phyloP scores from a whole-genome alignment of 2,113 vertebrate genomes.

The Spilogale gracilis region DNA sequence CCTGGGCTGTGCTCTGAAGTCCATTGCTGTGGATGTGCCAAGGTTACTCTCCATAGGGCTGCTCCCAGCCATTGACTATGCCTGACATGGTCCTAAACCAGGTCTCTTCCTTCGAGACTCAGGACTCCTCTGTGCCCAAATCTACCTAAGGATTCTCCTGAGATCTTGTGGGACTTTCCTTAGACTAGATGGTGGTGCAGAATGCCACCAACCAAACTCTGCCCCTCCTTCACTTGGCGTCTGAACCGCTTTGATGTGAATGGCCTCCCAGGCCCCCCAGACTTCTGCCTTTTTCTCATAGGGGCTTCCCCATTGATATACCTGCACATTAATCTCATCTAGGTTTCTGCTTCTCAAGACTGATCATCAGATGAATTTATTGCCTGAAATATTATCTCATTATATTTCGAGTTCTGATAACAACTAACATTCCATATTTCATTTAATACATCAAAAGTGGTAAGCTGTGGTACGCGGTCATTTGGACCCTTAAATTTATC shows the following conservation, averaged over 20 bases:
- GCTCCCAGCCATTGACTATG: not conserved
- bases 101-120: not conserved
- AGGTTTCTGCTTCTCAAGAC: not conserved
- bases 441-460: not conserved
- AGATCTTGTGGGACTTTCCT: not conserved
- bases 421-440: not conserved
- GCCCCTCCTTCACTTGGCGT: too few species aligned
- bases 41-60: not conserved
- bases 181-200: not conserved
- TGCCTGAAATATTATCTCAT: not conserved
- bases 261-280: not conserved
- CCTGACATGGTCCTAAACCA: not conserved
- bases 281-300: not conserved
- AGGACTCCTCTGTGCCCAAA: not conserved
- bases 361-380: not conserved
- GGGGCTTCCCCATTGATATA: not conserved
- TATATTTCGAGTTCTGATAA: not conserved
- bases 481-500: not conserved
- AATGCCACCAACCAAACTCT: not conserved
- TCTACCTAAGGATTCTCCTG: not conserved
- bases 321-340: not conserved
- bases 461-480: too few species aligned
- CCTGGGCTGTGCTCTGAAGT: not conserved
- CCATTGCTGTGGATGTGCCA: not conserved
- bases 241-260: not conserved